These are phyloP conservation scores for Terebella lapidaria DNA, from an alignment of 2,888 invertebrate species.

Conservation along the genomic window DNA sequence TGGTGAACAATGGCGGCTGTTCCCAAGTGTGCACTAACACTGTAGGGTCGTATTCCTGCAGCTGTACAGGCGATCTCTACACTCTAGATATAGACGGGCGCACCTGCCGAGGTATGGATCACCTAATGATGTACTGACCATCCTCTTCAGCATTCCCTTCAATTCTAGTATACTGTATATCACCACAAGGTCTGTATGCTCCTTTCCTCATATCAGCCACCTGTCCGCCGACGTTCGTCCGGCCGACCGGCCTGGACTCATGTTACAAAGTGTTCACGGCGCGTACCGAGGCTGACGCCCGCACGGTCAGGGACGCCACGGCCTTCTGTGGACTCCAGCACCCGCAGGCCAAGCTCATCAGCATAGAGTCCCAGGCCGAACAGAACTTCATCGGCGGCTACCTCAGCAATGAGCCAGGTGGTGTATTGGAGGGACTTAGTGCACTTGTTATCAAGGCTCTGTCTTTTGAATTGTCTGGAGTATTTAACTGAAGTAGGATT, in stretches of 20 bases:
- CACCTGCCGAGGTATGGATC: slow-evolving; percentile 1
- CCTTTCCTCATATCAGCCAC: no score
- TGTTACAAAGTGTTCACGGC: slow-evolving; percentile 21
- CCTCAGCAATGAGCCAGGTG: slow-evolving; percentile 20
- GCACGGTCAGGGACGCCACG: slow-evolving; percentile 7
- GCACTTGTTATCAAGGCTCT: no score
- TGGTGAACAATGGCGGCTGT: slow-evolving; percentile 13
- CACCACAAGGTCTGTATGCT: no score
- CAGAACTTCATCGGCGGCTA: slow-evolving; percentile 8
- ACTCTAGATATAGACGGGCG: slow-evolving; percentile 5
- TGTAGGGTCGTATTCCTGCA: slow-evolving; percentile 14
- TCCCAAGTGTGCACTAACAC: slow-evolving; percentile 16
- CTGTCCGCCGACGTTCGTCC: slow-evolving; percentile 14
- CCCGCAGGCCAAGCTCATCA: slow-evolving; percentile 16
- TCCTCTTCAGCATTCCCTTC: not conserved
- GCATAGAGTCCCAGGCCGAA: slow-evolving; percentile 19
- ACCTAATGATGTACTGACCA: no score
- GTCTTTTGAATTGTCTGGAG: no score
- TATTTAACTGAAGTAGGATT: no score
- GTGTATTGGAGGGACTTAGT: no score
- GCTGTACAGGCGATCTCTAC: slow-evolving; percentile 10
- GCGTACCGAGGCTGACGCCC: not conserved
- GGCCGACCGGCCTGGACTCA: slow-evolving; percentile 7
- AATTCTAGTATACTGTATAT: not conserved
- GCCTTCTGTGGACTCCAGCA: slow-evolving; percentile 13